Conservation (phyloP, 2,797 vertebrate genomes). For the Lepus townsendii region DNA sequence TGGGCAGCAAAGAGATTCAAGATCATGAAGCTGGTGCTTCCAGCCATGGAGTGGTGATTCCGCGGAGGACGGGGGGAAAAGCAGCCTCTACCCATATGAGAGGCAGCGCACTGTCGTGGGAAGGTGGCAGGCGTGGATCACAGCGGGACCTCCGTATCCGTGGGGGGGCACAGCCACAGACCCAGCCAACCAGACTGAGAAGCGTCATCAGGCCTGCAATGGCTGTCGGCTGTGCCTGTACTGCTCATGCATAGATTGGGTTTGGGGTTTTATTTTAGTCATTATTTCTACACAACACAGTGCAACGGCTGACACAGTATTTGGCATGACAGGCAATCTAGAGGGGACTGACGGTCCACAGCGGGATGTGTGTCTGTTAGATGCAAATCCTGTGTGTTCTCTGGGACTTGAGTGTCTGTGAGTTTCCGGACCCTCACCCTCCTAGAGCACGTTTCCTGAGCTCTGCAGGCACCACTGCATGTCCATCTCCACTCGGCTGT, state of each 20-base stretch:
- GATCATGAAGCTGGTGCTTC: background rate
- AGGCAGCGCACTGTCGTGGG: background rate
- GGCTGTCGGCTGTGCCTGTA: no score
- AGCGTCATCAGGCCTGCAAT: no score
- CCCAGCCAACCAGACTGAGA: background rate
- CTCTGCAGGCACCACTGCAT: no score
- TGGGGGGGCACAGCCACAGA: no score
- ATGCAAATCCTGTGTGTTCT: background rate
- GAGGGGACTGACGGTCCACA: background rate
- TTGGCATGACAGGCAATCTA: background rate
- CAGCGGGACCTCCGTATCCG: background rate
- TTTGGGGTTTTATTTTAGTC: background rate
- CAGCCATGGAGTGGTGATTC: background rate
- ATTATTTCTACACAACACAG: background rate
- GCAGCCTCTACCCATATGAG: no score
- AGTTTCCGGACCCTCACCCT: background rate
- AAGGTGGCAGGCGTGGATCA: background rate
- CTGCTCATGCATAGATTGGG: background rate
- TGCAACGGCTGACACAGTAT: background rate
- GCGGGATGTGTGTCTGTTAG: background rate
- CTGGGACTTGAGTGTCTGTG: background rate
- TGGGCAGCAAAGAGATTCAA: background rate
- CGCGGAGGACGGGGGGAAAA: accelerated
- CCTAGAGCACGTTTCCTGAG: no score
- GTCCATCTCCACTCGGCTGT: background rate